Evolutionary conservation across 2,113 vertebrate genomes (phyloP), one percentile per base, ranked within the genome.

Genomic region (Sorex fumeus): DNA sequence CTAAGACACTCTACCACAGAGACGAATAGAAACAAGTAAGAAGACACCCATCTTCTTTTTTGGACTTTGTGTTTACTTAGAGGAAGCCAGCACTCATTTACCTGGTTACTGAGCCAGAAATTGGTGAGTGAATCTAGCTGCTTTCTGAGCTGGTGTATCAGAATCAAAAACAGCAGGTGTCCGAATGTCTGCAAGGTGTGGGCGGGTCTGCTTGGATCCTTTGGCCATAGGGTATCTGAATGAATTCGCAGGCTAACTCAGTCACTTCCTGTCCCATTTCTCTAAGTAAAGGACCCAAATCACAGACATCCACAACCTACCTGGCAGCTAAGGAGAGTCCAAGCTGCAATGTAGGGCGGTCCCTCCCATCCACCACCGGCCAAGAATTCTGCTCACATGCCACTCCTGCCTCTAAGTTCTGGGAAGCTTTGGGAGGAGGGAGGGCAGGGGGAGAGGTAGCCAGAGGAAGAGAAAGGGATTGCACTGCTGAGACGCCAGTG

Each of bases 261-360:
- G 62, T 40, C 60, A 79, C 66, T 36, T 71, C 60, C 66, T 64
- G 50, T 71, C 47, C 27, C 8, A 18, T 60, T 70, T 69, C 75
- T 28, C 57, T 85, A 88, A 88, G 92, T 85, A 47, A 71, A 66
- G 72, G 70, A 66, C 9, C 47, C 70, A 80, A 67, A 81, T 72
- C 34, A 50, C 32, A 84, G 28, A 72, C 13, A 28, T 53, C 30
- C 30, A 74, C 47, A 71, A 87, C 27, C 62, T 0, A 47, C 28
- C 34, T 40, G 66, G 53, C 53, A 71, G 74, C 47, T 45, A 53
- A 27, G 23, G 15, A 28, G 70, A 78, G 57, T 7, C 75, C 0
- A 40, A 69, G 77, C 60, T 62, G 3, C 2, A 4, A 10, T 3
- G 15, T 27, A 50, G 80, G 40, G 40, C 40, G 7, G 40, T n/a